Evolutionary conservation across 2,113 vertebrate genomes (phyloP).

Genomic region (Microtus ochrogaster): DNA sequence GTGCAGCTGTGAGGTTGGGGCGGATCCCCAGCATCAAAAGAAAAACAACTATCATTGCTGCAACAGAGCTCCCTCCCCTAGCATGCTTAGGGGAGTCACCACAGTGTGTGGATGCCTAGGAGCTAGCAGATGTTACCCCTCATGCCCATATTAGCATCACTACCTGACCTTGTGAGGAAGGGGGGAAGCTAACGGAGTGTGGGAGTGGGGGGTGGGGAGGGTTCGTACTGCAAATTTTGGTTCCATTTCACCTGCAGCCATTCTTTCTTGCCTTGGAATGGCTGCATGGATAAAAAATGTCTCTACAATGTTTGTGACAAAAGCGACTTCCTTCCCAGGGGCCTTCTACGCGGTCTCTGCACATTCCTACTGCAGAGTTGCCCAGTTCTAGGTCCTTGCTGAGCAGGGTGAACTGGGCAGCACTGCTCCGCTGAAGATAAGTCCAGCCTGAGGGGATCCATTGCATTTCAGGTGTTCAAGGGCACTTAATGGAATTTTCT

Average conservation of each 20-base stretch:
- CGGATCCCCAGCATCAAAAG: too few relatives aligned
- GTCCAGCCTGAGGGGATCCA: neutral
- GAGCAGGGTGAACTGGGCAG: neutral
- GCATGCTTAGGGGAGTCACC: neutral
- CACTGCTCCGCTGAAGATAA: neutral
- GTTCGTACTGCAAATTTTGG: neutral
- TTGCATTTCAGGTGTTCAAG: neutral
- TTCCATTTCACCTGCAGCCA: neutral
- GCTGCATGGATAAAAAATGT: neutral
- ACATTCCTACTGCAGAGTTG: neutral
- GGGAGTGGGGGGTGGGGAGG: too few relatives aligned
- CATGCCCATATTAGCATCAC: fast-evolving
- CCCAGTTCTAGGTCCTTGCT: neutral
- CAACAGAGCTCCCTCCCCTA: neutral
- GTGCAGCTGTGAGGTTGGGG: too few relatives aligned
- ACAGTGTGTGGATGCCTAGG: neutral
- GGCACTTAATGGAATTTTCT: too few relatives aligned
- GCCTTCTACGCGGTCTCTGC: neutral
- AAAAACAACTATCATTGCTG: neutral
- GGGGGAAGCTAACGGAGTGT: neutral
- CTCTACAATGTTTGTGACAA: neutral
- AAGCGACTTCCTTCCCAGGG: neutral
- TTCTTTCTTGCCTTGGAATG: neutral
- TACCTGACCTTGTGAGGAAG: neutral
- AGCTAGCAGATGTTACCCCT: fast-evolving